Evolutionary conservation across 1,140 invertebrate species (phyloP).

Genomic region (Drosophila ironensis): DNA sequence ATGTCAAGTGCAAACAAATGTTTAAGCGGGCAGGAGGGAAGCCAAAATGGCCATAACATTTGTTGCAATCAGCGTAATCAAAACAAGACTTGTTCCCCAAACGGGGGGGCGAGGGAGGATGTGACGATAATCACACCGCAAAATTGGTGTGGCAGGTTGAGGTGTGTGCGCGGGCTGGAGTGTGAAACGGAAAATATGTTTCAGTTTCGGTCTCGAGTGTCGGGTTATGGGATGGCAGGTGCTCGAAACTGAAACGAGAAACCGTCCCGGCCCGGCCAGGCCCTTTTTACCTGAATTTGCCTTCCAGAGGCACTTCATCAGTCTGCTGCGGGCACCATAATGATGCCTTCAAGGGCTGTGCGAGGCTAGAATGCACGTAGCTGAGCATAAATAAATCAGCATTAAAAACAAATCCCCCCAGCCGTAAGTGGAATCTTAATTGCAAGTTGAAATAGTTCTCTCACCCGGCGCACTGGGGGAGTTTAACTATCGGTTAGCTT

Average conservation of each 20-base stretch:
- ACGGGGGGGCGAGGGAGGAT: neutral
- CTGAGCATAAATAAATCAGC: conserved; percentile 43
- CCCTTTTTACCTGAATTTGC: neutral
- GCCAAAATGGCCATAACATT: conserved; percentile 45
- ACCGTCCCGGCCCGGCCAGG: conserved; percentile 9
- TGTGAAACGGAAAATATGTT: conserved; percentile 42
- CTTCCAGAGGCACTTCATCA: conserved; percentile 25
- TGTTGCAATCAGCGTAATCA: conserved; percentile 78
- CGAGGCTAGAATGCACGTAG: conserved; percentile 29
- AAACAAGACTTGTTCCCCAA: conserved; percentile 41
- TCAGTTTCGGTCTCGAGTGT: conserved; percentile 40
- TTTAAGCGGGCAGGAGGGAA: conserved; percentile 43
- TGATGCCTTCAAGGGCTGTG: conserved; percentile 24
- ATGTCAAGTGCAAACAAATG: conserved; percentile 78
- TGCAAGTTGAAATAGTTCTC: too few relatives aligned
- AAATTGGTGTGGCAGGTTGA: neutral
- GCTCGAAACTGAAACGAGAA: conserved; percentile 35
- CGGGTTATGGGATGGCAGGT: conserved; percentile 34
- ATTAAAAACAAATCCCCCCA: conserved; percentile 43
- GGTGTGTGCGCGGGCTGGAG: conserved; percentile 19
- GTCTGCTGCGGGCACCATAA: conserved; percentile 28
- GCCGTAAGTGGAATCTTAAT: conserved; percentile 29
- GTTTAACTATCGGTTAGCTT: conserved; percentile 14
- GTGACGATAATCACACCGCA: conserved; percentile 23
- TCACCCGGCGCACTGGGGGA: too few relatives aligned